These are phyloP conservation scores for Acanthurus lineatus DNA, from an alignment of 2,797 vertebrate genomes.

Conservation along the genomic window DNA sequence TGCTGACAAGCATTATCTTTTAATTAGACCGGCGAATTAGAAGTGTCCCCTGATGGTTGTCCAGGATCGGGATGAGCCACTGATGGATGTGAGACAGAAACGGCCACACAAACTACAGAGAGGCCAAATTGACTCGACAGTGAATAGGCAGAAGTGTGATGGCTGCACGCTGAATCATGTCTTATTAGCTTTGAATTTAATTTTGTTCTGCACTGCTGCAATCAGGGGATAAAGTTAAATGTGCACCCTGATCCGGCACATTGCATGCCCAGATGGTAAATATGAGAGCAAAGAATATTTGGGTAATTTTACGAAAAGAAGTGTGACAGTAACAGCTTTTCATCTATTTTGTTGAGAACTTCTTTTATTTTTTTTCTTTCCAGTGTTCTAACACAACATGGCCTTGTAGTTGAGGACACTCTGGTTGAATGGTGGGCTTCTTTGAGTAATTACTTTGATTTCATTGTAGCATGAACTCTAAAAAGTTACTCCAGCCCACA, in stretches of 20 bases:
- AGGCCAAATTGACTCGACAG: constrained; percentile 70
- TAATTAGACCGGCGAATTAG: constrained; percentile 77
- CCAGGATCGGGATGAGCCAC: constrained; percentile 58
- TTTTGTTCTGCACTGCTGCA: constrained; percentile 39
- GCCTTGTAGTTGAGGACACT: constrained; percentile 35
- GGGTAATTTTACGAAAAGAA: constrained; percentile 13
- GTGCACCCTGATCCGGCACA: constrained; percentile 3
- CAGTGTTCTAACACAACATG: constrained; percentile 24
- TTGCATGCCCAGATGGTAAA: constrained; percentile 13
- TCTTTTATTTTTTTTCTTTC: constrained; percentile 13
- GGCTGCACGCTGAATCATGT: constrained; percentile 57
- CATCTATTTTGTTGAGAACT: neutral
- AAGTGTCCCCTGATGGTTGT: constrained; percentile 62
- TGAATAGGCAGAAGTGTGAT: constrained; percentile 58
- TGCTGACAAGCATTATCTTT: constrained; percentile 80
- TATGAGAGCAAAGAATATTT: constrained; percentile 16
- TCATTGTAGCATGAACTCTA: constrained; percentile 44
- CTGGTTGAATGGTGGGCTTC: constrained; percentile 38
- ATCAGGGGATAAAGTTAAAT: constrained; percentile 39
- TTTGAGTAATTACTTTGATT: constrained; percentile 72
- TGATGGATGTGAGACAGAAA: constrained; percentile 73
- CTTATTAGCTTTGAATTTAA: constrained; percentile 65
- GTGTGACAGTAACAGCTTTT: neutral
- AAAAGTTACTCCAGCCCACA: constrained; percentile 61
- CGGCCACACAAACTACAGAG: constrained; percentile 57